Evolutionary conservation across 1,140 invertebrate species (phyloP).

Genomic region (Pachypsylla venusta): DNA sequence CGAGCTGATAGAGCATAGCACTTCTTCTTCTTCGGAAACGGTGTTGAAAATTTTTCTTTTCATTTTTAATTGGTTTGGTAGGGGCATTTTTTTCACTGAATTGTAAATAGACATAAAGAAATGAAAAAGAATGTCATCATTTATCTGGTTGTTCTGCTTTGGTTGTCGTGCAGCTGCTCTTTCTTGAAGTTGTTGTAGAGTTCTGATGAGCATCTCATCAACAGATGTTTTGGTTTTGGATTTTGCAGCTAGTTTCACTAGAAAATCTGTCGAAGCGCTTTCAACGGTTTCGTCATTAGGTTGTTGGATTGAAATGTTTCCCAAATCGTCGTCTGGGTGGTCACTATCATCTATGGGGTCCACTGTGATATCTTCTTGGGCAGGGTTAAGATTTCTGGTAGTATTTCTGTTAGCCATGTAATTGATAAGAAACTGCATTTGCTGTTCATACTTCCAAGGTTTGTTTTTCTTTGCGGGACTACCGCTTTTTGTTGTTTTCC

Average conservation of each 20-base stretch:
- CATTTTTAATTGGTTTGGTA: conserved; percentile 1
- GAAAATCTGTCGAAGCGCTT: neutral
- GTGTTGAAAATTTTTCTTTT: neutral
- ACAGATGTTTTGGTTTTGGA: neutral
- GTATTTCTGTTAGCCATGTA: conserved; percentile 9
- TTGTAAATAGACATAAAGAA: conserved; percentile 11
- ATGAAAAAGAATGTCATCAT: conserved; percentile 4
- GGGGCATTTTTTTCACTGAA: neutral
- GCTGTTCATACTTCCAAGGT: conserved; percentile 19
- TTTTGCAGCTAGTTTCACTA: neutral
- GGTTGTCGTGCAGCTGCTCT: neutral
- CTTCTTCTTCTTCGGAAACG: conserved; percentile 8
- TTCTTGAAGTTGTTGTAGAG: too few relatives aligned
- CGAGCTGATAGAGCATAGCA: too few relatives aligned
- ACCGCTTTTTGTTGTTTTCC: conserved; percentile 17
- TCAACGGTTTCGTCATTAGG: conserved; percentile 6
- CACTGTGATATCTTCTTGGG: neutral
- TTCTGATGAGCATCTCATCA: neutral
- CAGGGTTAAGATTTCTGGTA: neutral
- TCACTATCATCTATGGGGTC: neutral
- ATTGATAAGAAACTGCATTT: conserved; percentile 13
- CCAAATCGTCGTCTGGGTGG: neutral
- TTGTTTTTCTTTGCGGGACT: conserved; percentile 10
- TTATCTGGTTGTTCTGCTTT: neutral
- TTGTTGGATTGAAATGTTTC: too few relatives aligned